These are phyloP conservation scores for Gryllus longicercus DNA, from an alignment of 2,888 invertebrate genomes.

Conservation along the genomic window DNA sequence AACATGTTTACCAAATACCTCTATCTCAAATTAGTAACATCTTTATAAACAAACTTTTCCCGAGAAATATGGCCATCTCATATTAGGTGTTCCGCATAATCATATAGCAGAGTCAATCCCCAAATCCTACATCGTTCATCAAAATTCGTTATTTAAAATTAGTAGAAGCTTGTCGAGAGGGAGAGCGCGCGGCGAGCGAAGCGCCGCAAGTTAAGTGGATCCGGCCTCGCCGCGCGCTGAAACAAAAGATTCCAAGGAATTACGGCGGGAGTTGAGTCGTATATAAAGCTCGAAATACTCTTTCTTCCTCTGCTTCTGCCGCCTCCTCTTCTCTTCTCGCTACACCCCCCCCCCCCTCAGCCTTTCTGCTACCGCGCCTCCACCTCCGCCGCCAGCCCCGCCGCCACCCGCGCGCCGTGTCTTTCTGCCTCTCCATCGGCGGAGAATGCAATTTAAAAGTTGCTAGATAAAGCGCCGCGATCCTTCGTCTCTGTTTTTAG, in stretches of 20 bases:
- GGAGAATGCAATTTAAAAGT: constrained; percentile 38
- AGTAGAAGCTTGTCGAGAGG: not conserved
- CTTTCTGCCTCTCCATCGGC: constrained; percentile 24
- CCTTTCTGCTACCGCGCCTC: not conserved
- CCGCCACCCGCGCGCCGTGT: too few species aligned
- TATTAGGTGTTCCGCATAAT: too few species aligned
- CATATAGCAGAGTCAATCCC: too few species aligned
- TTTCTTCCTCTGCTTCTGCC: constrained; percentile 19
- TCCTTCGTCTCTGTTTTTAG: constrained; percentile 31
- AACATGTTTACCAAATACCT: too few species aligned
- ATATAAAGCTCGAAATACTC: constrained; percentile 34
- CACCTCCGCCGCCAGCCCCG: not conserved
- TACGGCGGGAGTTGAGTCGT: constrained; percentile 34
- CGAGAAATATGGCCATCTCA: too few species aligned
- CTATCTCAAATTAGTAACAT: too few species aligned
- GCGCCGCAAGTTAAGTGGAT: constrained; percentile 22
- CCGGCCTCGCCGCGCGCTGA: constrained; percentile 22
- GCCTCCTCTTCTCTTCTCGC: not conserved
- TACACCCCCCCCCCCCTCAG: constrained; percentile 19
- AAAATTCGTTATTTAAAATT: too few species aligned
- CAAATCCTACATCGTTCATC: too few species aligned
- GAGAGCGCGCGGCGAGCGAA: not conserved
- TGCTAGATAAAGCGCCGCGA: constrained; percentile 35
- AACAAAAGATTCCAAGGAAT: constrained; percentile 36
- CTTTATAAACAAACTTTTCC: too few species aligned